phyloP scores from a whole-genome alignment of 2,797 vertebrate genomes.

The Vireo griseus region DNA sequence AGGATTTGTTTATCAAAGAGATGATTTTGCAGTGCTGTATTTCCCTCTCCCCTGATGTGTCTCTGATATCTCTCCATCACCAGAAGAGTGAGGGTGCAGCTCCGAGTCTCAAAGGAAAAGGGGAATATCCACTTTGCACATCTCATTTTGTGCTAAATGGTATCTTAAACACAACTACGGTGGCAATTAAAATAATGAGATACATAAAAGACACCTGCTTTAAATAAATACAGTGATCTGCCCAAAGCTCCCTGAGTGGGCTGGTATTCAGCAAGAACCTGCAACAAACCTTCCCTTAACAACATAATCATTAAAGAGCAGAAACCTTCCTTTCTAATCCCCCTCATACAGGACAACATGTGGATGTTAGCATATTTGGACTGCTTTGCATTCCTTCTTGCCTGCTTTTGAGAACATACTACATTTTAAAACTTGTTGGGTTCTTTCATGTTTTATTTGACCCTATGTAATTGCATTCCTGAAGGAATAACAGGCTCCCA shows the following conservation, averaged over 20 bases:
- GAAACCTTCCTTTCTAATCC: constrained; percentile 75
- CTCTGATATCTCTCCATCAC: neutral
- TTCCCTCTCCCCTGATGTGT: neutral
- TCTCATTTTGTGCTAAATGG: constrained; percentile 1
- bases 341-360: constrained; percentile 77
- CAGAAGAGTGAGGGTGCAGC: neutral
- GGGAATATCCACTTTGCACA: neutral
- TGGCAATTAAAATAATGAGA: constrained; percentile 61
- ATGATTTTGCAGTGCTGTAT: neutral
- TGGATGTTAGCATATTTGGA: constrained; percentile 96
- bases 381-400: constrained; percentile 97
- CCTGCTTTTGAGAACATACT: constrained; percentile 88
- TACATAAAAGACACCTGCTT: constrained; percentile 66
- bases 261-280: neutral
- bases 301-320: constrained; percentile 70
- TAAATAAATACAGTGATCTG: constrained; percentile 57
- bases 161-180: neutral
- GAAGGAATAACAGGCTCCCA: constrained; percentile 91
- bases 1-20: neutral
- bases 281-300: constrained; percentile 45
- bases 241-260: constrained; percentile 19
- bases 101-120: neutral
- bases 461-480: constrained; percentile 99
- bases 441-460: constrained; percentile 99
- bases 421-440: constrained; percentile 98